Percentiles rank a stretch among this genome's conserved stretches.
These are phyloP conservation scores for Aphidius gifuensis DNA, from an alignment of 1,140 invertebrate genomes.

Conservation along the genomic window DNA sequence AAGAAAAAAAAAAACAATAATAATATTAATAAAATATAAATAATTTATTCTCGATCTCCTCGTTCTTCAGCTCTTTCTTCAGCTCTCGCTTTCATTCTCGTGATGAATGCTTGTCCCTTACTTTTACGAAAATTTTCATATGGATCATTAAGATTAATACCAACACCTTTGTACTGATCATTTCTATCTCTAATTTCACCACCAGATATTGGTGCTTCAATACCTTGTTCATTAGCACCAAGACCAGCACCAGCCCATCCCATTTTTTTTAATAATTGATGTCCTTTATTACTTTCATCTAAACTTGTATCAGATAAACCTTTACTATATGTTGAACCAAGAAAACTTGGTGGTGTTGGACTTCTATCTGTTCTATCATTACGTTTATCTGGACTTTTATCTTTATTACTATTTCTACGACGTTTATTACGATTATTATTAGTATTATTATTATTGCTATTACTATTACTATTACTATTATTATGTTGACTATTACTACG, in stretches of 20 bases:
- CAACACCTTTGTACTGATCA: constrained; percentile 91
- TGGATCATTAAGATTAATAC: constrained; percentile 86
- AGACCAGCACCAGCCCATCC: constrained; percentile 90
- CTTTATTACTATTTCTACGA: constrained; percentile 46
- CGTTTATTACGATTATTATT: constrained; percentile 40
- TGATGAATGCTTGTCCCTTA: constrained; percentile 94
- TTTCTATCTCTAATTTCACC: constrained; percentile 86
- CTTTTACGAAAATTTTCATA: constrained; percentile 97
- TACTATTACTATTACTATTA: constrained; percentile 40
- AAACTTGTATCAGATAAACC: constrained; percentile 60
- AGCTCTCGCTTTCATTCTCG: constrained; percentile 89
- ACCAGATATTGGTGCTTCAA: constrained; percentile 88
- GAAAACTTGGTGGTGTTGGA: constrained; percentile 76
- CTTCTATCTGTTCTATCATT: constrained; percentile 56
- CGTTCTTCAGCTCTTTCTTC: constrained; percentile 70
- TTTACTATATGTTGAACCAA: constrained; percentile 58
- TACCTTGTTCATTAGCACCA: constrained; percentile 90
- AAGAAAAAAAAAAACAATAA: constrained; percentile 14
- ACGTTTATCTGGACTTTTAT: constrained; percentile 54
- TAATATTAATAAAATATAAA: constrained; percentile 1
- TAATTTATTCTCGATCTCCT: constrained; percentile 45
- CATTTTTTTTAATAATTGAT: constrained; percentile 94
- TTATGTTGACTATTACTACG: constrained; percentile 39
- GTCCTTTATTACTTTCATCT: constrained; percentile 89
- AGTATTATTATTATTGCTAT: constrained; percentile 45